phyloP scores from a whole-genome alignment of 2,113 vertebrate species.

The Pyxicephalus adspersus region DNA sequence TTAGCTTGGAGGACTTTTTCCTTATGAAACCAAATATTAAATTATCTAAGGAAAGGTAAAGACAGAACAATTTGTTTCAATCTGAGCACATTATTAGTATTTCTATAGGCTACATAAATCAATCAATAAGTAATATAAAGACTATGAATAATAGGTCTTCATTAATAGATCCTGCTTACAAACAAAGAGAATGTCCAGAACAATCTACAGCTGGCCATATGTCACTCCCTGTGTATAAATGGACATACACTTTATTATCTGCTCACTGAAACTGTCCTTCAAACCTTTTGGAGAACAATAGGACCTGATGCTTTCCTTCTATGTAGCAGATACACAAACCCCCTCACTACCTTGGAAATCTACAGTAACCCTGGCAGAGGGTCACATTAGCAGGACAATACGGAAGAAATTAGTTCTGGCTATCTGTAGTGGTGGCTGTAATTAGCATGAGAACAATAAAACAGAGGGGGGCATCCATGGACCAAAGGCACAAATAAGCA shows the following conservation, averaged over 20 bases:
- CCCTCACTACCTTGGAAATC: constrained; percentile 1
- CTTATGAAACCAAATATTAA: background rate
- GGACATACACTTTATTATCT: constrained; percentile 27
- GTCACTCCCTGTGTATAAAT: constrained; percentile 27
- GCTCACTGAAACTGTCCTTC: constrained; percentile 26
- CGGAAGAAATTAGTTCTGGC: constrained; percentile 52
- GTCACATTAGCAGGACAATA: constrained; percentile 56
- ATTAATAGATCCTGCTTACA: background rate
- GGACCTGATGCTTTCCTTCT: background rate
- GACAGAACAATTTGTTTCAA: background rate
- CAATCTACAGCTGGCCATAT: constrained; percentile 20
- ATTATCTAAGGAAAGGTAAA: background rate
- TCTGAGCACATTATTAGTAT: background rate
- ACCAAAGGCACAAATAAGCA: constrained; percentile 34
- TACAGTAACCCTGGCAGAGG: constrained; percentile 54
- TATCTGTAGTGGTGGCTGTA: constrained; percentile 41
- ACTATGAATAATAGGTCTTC: background rate
- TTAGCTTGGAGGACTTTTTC: too few species aligned
- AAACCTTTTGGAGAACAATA: constrained; percentile 21
- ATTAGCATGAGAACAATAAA: constrained; percentile 51
- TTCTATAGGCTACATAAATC: background rate
- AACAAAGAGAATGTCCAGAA: constrained; percentile 10
- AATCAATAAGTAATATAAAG: background rate
- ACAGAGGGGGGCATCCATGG: constrained; percentile 38
- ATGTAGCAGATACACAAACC: background rate